Evolutionary conservation across 2,888 invertebrate genomes (phyloP).

Genomic region (Mellilla xanthometata): DNA sequence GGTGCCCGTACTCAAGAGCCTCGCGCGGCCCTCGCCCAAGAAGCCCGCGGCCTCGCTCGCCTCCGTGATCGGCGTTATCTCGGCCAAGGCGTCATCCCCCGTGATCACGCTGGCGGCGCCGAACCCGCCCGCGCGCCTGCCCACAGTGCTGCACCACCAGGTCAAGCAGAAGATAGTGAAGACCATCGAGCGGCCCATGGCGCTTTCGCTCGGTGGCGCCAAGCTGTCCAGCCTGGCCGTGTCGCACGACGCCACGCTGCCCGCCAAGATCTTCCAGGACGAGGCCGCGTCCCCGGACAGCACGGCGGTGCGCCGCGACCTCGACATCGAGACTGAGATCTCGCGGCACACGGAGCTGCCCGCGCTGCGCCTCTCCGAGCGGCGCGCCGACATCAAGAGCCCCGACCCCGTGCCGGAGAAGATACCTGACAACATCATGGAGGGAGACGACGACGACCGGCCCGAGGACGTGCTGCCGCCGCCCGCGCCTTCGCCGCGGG

Average conservation of each 20-base stretch:
- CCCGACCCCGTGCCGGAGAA: conserved; percentile 78
- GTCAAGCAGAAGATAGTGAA: conserved; percentile 78
- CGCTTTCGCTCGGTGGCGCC: conserved; percentile 73
- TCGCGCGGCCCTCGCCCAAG: conserved; percentile 41
- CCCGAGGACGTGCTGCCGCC: conserved; percentile 55
- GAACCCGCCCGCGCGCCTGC: conserved; percentile 60
- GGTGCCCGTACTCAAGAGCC: conserved; percentile 71
- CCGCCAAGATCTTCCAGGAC: conserved; percentile 86
- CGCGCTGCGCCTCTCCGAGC: conserved; percentile 53
- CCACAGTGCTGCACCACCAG: conserved; percentile 73
- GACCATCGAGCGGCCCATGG: conserved; percentile 77
- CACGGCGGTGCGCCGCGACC: conserved; percentile 57
- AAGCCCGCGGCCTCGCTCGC: conserved; percentile 67
- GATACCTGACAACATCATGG: conserved; percentile 77
- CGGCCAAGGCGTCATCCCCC: no score
- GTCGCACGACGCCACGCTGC: conserved; percentile 82
- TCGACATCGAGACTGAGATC: conserved; percentile 76
- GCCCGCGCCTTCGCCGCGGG: conserved; percentile 45
- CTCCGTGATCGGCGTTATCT: conserved; percentile 77
- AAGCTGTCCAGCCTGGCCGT: conserved; percentile 82
- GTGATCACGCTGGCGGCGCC: conserved; percentile 67
- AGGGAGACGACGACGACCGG: conserved; percentile 74
- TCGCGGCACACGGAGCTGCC: conserved; percentile 77
- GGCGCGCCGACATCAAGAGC: conserved; percentile 75
- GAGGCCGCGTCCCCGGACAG: conserved; percentile 85